phyloP scores from a whole-genome alignment of 2,113 vertebrate genomes.

The Rhineura floridana region DNA sequence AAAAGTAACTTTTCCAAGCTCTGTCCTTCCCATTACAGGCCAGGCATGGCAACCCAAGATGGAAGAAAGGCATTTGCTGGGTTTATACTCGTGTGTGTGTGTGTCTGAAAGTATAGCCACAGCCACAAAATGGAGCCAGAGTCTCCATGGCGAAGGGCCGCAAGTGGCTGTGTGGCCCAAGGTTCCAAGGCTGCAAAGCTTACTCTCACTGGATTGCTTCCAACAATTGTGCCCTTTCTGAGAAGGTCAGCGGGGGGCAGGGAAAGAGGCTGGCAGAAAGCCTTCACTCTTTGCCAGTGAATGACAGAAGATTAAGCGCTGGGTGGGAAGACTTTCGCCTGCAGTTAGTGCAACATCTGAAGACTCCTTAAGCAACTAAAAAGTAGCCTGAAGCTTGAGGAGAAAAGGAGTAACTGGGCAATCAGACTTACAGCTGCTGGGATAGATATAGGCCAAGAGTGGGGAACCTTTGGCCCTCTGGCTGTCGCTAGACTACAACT shows the following conservation, averaged over 20 bases:
- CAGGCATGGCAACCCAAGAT: no score
- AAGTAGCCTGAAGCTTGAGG: neutral
- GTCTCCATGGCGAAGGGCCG: no score
- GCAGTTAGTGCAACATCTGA: neutral
- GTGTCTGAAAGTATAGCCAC: no score
- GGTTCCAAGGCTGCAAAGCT: neutral
- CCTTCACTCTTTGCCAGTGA: neutral
- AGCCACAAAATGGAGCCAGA: no score
- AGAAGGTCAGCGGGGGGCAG: no score
- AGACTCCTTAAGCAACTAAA: neutral
- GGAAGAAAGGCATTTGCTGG: no score
- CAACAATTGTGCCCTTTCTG: no score
- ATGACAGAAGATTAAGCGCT: neutral
- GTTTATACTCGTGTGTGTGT: no score
- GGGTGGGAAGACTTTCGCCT: neutral
- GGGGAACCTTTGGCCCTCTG: neutral
- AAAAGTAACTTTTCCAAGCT: no score
- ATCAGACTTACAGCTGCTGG: neutral
- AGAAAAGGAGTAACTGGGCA: neutral
- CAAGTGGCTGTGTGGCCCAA: no score
- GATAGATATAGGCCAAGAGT: neutral
- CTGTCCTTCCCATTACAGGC: no score
- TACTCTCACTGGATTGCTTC: no score
- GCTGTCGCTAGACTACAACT: neutral
- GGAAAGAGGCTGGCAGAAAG: neutral